Evolutionary conservation across 2,797 vertebrate genomes (phyloP), one percentile per base, ranked within the genome.

Genomic region (Apodemus agrarius): DNA sequence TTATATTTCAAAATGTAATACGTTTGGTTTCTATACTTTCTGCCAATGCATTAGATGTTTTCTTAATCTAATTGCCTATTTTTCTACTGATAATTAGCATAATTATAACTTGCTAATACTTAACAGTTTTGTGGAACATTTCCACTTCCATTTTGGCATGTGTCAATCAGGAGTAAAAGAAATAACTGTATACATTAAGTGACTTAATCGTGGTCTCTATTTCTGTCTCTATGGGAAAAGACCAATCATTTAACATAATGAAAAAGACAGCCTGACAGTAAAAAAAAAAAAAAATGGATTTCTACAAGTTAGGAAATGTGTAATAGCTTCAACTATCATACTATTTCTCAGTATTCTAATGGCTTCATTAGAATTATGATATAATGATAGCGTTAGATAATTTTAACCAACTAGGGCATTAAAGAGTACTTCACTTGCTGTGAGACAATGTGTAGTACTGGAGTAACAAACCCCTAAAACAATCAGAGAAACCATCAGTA

Each of bases 21-120:
- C 37, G 1, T 76, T 79, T 86, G 59, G 0, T 76, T n/a, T 75
- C 89, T 90, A 88, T 75, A 85, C 2, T 74, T 19, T 74, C 90
- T 87, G 31, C 11, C 63, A 22, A 85, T 17, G 82, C 0, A 59
- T 80, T 29, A 12, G 14, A 83, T 85, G 54, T 43, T 65, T 96
- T 40, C 61, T 85, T 89, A 75, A 93, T 94, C 63, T 95, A 88
- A 75, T n/a, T 87, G 17, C 17, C 49, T 61, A 1, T 69, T 94
- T 95, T 89, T 34, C 59, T 86, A 76, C 21, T 49, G 89, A 74
- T 37, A 93, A 93, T 96, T 93, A 90, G 87, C 75, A 91, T 31
- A 95, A 49, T 94, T 96, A 76, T 63, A 94, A 40, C 17, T 65
- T 74, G 31, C 67, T 93, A 76, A 88, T 86, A 10, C 22, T 95